Conservation (phyloP, 2,888 invertebrate species). For the Idaea straminata region DNA sequence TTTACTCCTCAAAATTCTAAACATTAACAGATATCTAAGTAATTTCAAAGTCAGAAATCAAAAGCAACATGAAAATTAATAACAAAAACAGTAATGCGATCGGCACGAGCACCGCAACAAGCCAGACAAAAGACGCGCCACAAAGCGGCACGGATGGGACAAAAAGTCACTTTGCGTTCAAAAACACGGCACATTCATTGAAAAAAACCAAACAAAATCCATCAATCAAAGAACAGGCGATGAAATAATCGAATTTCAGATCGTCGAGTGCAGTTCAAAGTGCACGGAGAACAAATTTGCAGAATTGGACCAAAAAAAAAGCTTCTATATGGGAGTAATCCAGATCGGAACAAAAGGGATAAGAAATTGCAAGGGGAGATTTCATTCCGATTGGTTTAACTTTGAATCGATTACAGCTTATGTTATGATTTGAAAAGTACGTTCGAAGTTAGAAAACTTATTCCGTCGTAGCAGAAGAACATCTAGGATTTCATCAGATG, state of each 20-base stretch:
- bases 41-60: background rate
- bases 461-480: too few relatives aligned
- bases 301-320: constrained; percentile 49
- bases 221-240: constrained; percentile 76
- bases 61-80: background rate
- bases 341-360: constrained; percentile 56
- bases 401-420: background rate
- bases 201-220: constrained; percentile 59
- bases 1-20: background rate
- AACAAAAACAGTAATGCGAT: constrained; percentile 4
- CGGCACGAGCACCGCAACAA: constrained; percentile 28
- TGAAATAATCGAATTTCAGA: constrained; percentile 75
- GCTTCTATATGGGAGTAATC: constrained; percentile 57
- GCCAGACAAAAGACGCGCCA: constrained; percentile 29
- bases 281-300: constrained; percentile 60
- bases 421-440: background rate
- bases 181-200: constrained; percentile 50
- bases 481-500: too few relatives aligned
- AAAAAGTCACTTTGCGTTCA: constrained; percentile 62
- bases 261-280: constrained; percentile 73
- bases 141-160: constrained; percentile 30
- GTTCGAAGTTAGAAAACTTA: too few relatives aligned
- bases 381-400: constrained; percentile 37
- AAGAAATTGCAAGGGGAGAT: constrained; percentile 44
- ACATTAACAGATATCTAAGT: background rate